Evolutionary conservation across 1,140 invertebrate species (phyloP).

Genomic region (Dreissena rostriformis): DNA sequence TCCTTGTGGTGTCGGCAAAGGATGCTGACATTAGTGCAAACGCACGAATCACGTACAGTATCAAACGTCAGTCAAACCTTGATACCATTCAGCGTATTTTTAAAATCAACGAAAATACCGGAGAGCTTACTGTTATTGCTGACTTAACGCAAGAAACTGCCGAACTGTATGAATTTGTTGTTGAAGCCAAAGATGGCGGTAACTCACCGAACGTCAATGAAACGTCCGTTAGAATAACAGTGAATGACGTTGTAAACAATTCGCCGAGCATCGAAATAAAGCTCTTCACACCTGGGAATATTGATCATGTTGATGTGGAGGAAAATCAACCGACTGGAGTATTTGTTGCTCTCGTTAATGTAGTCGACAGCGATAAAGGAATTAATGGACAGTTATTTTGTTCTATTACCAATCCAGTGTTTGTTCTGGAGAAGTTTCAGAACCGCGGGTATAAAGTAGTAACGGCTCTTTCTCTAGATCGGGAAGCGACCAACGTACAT

Average conservation of each 20-base stretch:
- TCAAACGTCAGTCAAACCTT: conserved; percentile 41
- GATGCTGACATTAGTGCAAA: conserved; percentile 64
- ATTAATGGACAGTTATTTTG: conserved; percentile 50
- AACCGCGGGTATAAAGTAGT: conserved; percentile 51
- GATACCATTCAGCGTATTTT: conserved; percentile 42
- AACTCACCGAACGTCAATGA: conserved; percentile 17
- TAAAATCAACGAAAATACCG: conserved; percentile 32
- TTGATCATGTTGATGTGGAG: conserved; percentile 37
- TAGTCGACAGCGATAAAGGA: conserved; percentile 53
- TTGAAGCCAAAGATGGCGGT: conserved; percentile 57
- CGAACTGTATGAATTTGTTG: conserved; percentile 43
- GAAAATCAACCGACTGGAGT: conserved; percentile 44
- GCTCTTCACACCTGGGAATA: conserved; percentile 42
- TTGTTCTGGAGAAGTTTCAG: conserved; percentile 34
- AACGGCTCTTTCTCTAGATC: conserved; percentile 31
- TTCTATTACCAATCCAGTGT: conserved; percentile 23
- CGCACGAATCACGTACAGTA: conserved; percentile 49
- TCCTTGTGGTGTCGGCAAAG: conserved; percentile 50
- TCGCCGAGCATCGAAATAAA: conserved; percentile 48
- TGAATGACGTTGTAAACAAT: conserved; percentile 51
- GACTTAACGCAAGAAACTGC: conserved; percentile 28
- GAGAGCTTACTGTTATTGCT: conserved; percentile 48
- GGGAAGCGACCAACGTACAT: conserved; percentile 36
- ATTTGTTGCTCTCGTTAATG: conserved; percentile 46
- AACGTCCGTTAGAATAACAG: conserved; percentile 32